These are phyloP conservation scores for Lophochroa leadbeateri DNA, from an alignment of 2,113 vertebrate genomes.

Conservation along the genomic window DNA sequence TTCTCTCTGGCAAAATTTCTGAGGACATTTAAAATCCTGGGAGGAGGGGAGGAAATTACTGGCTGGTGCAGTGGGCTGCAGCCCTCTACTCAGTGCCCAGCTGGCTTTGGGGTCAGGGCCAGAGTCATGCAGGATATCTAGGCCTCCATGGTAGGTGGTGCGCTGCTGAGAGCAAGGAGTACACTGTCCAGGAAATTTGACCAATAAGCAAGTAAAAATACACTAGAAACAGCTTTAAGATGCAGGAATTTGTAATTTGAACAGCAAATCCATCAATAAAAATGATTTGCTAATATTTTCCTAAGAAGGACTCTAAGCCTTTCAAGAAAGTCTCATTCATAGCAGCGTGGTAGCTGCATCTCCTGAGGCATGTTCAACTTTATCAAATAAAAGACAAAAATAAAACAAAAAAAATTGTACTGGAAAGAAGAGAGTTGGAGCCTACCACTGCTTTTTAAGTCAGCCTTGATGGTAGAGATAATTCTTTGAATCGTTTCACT, in stretches of 20 bases:
- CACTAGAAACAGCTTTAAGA: neutral
- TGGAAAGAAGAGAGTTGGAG: neutral
- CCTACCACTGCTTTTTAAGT: neutral
- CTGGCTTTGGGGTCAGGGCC: neutral
- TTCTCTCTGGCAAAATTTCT: neutral
- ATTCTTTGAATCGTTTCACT: neutral
- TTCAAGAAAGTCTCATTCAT: neutral
- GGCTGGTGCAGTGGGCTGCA: neutral
- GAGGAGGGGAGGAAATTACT: neutral
- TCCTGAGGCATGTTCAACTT: neutral
- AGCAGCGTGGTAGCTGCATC: neutral
- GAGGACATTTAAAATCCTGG: neutral
- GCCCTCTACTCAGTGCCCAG: neutral
- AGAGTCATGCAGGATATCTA: neutral
- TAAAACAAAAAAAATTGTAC: neutral
- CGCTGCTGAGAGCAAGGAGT: neutral
- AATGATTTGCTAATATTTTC: neutral
- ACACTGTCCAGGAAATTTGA: neutral
- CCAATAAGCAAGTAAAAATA: neutral
- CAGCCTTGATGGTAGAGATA: neutral
- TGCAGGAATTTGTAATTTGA: neutral
- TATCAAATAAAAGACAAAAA: neutral
- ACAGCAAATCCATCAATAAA: neutral
- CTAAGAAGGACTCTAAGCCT: neutral
- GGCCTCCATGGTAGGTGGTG: accelerated